Evolutionary conservation across 2,797 vertebrate species (phyloP), one percentile per base, ranked within the genome.

Genomic region (Gymnoscopelus microlampas): DNA sequence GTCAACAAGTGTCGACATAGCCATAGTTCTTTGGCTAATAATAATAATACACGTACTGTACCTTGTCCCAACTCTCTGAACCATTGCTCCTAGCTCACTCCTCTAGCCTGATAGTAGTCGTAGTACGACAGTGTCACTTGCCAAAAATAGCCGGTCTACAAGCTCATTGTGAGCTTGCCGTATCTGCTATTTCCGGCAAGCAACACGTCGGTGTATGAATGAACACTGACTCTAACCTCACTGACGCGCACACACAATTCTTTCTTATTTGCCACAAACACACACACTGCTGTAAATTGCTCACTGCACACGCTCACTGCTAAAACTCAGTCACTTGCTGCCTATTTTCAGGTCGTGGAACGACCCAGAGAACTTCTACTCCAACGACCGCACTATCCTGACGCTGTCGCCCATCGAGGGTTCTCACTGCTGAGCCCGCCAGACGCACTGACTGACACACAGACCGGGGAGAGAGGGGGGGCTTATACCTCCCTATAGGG

Each of bases 261-360:
- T 44, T 44, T 39, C 35, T 39, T 8, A 8, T 44, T 10, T 44
- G 8, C 39, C 64, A 63, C 29, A 56, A 8, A 48, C 64, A 58
- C 60, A 62, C 70, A 26, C 44, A 55, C 39, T 48, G 15, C 56
- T 35, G 9, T 32, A 2, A 32, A 8, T 12, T 57, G 55, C 13
- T 19, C 19, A 8, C 35, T 19, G 8, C 58, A 26, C 39, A 60
- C 32, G 39, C 32, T 53, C 70, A 76, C 82, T 55, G 48, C 85
- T 91, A 90, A 92, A 75, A 57, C 50, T 78, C 85, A 60, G 50
- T 80, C 83, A 86, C 77, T 19, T 90, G 81, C 88, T 97, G 90
- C 95, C 94, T 96, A 78, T 95, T 97, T 94, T 77, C 95, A 99
- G 97, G 95, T 98, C 95, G 64, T 98, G 97, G 97, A 96, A 92